Evolutionary conservation across 2,888 invertebrate genomes (phyloP).

Genomic region (Steinernema hermaphroditum): DNA sequence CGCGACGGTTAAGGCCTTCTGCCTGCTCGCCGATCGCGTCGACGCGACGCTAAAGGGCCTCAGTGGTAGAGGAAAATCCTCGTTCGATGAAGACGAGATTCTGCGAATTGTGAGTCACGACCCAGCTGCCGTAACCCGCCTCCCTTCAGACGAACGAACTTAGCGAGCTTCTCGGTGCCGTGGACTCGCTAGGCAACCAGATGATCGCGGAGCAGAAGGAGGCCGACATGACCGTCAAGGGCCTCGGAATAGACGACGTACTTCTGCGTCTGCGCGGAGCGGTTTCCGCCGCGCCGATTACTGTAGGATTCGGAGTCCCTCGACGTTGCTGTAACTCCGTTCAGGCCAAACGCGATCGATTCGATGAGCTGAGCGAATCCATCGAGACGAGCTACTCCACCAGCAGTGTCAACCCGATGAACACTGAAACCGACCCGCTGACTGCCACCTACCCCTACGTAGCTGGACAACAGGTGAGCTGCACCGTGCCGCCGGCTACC

Average conservation of each 20-base stretch:
- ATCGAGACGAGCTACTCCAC: background rate
- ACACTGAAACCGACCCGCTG: constrained; percentile 5
- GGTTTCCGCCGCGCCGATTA: background rate
- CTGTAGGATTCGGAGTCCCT: background rate
- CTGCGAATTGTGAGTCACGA: background rate
- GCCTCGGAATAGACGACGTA: constrained; percentile 38
- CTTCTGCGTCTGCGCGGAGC: constrained; percentile 9
- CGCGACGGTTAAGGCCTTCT: background rate
- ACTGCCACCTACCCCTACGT: constrained; percentile 9
- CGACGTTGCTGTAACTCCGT: background rate
- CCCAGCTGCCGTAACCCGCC: background rate
- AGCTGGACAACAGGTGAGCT: background rate
- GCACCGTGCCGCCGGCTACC: too few species aligned
- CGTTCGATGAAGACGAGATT: constrained; percentile 12
- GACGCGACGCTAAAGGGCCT: background rate
- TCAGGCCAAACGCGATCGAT: background rate
- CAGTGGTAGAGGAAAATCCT: constrained; percentile 16
- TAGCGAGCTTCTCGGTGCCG: background rate
- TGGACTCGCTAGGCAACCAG: constrained; percentile 6
- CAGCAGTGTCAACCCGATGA: constrained; percentile 5
- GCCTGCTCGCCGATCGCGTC: background rate
- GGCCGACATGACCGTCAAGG: constrained; percentile 57
- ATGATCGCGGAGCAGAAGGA: constrained; percentile 34
- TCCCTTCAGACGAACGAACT: constrained; percentile 13
- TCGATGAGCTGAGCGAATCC: background rate